These are phyloP conservation scores for Trichopoda pennipes DNA, from an alignment of 2,888 invertebrate genomes.

Conservation along the genomic window DNA sequence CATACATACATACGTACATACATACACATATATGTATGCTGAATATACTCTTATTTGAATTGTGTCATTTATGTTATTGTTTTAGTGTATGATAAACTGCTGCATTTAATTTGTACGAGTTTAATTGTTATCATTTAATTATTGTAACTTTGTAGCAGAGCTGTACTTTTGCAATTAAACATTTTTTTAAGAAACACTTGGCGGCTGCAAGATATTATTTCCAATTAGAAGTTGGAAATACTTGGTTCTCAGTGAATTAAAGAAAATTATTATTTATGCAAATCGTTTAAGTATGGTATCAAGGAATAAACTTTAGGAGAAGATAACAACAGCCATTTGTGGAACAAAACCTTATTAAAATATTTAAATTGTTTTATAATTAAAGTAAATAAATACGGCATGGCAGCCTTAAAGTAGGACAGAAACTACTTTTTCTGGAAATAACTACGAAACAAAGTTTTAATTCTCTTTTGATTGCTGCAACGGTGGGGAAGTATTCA, in stretches of 20 bases:
- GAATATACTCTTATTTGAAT: neutral
- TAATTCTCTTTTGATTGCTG: no score
- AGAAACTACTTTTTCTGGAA: no score
- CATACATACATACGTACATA: no score
- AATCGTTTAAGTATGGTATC: constrained; percentile 16
- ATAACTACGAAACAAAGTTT: no score
- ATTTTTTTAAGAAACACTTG: neutral
- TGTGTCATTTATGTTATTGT: neutral
- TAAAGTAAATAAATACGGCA: no score
- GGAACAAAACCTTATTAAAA: no score
- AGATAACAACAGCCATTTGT: neutral
- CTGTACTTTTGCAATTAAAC: constrained; percentile 1
- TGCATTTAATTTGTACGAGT: neutral
- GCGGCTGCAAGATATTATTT: neutral
- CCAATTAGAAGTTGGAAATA: neutral
- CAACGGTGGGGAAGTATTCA: no score
- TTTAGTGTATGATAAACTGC: constrained; percentile 6
- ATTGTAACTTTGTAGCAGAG: neutral
- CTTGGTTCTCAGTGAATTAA: neutral
- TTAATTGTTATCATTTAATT: constrained; percentile 6
- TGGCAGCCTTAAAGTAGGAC: no score
- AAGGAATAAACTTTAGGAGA: neutral
- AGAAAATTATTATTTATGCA: constrained; percentile 16
- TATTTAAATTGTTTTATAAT: neutral
- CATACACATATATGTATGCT: no score